phyloP scores from a whole-genome alignment of 2,797 vertebrate species.

The Acanthurus leucopareius region DNA sequence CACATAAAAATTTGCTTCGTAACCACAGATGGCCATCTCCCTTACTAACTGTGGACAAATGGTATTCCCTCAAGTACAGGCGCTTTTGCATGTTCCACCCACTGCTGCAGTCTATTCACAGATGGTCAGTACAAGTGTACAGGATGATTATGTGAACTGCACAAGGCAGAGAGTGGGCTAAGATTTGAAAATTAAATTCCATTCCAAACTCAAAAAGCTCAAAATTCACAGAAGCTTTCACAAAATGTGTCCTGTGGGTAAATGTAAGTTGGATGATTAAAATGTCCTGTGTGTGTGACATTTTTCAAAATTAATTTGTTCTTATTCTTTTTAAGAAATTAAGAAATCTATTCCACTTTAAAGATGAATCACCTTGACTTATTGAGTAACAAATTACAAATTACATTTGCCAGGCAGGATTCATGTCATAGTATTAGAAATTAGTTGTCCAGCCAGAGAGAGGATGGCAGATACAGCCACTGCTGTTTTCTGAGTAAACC shows the following conservation, averaged over 20 bases:
- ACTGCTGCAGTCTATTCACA: slow-evolving; percentile 26
- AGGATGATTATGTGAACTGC: slow-evolving; percentile 33
- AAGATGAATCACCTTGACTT: slow-evolving; percentile 1
- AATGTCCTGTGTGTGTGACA: neutral
- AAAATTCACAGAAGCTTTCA: neutral
- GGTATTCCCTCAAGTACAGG: slow-evolving; percentile 50
- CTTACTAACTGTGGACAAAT: slow-evolving; percentile 38
- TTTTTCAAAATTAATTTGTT: neutral
- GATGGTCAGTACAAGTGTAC: slow-evolving; percentile 54
- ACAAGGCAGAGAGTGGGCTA: neutral
- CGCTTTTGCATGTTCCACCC: neutral
- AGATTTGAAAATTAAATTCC: slow-evolving; percentile 7
- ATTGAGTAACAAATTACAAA: slow-evolving; percentile 12
- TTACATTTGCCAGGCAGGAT: neutral
- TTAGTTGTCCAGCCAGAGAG: slow-evolving; percentile 35
- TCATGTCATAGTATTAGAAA: slow-evolving; percentile 31
- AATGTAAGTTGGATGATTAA: neutral
- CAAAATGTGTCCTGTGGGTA: neutral
- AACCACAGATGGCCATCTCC: slow-evolving; percentile 55
- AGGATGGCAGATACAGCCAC: slow-evolving; percentile 52
- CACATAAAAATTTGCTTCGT: slow-evolving; percentile 20
- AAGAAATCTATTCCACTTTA: neutral
- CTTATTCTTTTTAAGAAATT: neutral
- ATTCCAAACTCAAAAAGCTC: neutral
- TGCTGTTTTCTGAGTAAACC: slow-evolving; percentile 59